Base-by-base conservation (phyloP, 2,888 invertebrate species). In the Luffia ferchaultella region DNA sequence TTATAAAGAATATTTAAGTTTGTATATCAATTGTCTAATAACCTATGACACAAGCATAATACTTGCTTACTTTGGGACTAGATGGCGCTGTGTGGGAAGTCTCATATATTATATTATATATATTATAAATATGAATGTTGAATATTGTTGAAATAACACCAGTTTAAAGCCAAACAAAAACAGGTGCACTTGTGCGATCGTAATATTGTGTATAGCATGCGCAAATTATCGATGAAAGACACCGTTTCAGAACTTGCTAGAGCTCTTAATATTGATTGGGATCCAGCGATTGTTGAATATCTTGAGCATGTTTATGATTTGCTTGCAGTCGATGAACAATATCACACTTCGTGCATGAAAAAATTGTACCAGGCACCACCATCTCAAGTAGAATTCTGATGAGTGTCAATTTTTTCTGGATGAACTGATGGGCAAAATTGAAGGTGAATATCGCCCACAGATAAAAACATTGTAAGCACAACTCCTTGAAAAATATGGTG, bases 401-500 rank as follows among this genome's bases (percentile, higher is more conserved):
- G 18, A 18, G 18, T 45, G 18, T 45, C 45, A 18, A 18, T 45
- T 18, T 52, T 49, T 45, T 52, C 49, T 46, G 45, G 45, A 52
- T 46, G 49, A 49, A 49, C 52, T 49, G 49, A 54, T 44, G 44
- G 19, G 20, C 16, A 43, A 49, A 45, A 49, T 49, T 44, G 17
- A 49, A 45, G 49, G 49, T 44, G 49, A 49, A 20, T 49, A 49
- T 30, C 49, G 44, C 18, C 49, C 49, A 44, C 30, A 49, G 20
- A 44, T 44, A 44, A 49, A 49, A 45, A 44, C 49, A 44, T 43
- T 49, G 44, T 43, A 49, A 44, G 49, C 44, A 44, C 20, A 49
- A 44, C 49, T 49, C n/a, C 30, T 49, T 2, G 44, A 49, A 44
- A 49, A 49, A 49, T 49, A 49, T 49, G 49, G 49, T 44, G 45